These are phyloP conservation scores for Carcharodon carcharias DNA, from an alignment of 2,797 vertebrate species.

Conservation along the genomic window DNA sequence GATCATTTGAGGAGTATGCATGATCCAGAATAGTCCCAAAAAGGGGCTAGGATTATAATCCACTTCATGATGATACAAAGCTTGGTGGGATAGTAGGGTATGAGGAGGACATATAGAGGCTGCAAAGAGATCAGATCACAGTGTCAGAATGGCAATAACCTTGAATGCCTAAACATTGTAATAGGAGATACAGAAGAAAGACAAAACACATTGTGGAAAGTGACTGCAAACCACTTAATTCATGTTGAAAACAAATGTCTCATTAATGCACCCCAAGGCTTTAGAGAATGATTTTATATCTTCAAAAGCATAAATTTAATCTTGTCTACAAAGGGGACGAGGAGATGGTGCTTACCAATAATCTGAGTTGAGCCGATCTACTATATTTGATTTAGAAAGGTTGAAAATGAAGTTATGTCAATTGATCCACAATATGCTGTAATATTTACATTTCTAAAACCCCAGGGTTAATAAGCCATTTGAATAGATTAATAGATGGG, in stretches of 20 bases:
- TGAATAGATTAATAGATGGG: background rate
- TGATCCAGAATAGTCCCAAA: too few species aligned
- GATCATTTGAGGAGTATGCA: too few species aligned
- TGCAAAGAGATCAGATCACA: too few species aligned
- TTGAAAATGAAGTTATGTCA: background rate
- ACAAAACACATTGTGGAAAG: background rate
- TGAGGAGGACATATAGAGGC: too few species aligned
- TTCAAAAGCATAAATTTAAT: background rate
- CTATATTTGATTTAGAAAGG: background rate
- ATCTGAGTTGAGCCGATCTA: background rate
- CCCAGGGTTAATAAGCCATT: background rate
- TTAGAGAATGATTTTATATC: background rate
- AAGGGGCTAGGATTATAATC: too few species aligned
- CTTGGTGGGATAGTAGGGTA: too few species aligned
- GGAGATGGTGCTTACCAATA: background rate
- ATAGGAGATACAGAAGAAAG: background rate
- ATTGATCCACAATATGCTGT: background rate
- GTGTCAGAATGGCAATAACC: too few species aligned
- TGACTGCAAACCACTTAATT: background rate
- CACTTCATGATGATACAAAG: too few species aligned
- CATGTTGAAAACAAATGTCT: background rate
- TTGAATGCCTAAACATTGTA: background rate
- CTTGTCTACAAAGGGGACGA: too few species aligned
- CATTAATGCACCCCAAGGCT: background rate
- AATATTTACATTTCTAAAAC: background rate